A percentile compares a stretch with the other conserved stretches of the same genome.
These are phyloP conservation scores for Microchrysa polita DNA, from an alignment of 2,888 invertebrate genomes.

Conservation along the genomic window DNA sequence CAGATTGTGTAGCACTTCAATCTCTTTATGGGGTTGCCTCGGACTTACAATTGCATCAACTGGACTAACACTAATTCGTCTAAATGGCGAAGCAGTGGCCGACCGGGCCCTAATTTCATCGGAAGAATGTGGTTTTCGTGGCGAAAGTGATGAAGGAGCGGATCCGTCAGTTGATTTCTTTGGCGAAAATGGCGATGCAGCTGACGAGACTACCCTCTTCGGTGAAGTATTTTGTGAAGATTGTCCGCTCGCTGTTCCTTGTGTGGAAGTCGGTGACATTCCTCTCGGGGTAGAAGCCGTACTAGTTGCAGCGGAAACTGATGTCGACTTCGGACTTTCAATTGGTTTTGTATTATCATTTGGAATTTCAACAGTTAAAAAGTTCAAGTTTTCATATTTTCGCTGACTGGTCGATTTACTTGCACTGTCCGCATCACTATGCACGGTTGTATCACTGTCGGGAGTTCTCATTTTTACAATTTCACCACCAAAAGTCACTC, in stretches of 20 bases:
- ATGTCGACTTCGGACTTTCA: conserved; percentile 5
- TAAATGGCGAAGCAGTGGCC: conserved; percentile 56
- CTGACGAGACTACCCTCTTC: neutral
- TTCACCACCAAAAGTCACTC: conserved; percentile 88
- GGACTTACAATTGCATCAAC: conserved; percentile 65
- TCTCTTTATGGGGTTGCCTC: conserved; percentile 68
- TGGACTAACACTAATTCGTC: conserved; percentile 63
- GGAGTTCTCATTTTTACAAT: conserved; percentile 86
- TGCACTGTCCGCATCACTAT: conserved; percentile 67
- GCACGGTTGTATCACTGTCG: conserved; percentile 76
- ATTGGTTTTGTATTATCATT: conserved; percentile 63
- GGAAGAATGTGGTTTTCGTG: conserved; percentile 45
- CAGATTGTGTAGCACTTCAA: conserved; percentile 75
- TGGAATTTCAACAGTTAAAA: conserved; percentile 60
- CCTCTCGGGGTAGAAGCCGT: neutral
- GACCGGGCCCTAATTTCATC: conserved; percentile 49
- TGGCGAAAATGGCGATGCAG: neutral
- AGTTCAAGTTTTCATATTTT: conserved; percentile 53
- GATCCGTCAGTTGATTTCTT: neutral
- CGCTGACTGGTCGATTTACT: neutral
- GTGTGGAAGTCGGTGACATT: neutral
- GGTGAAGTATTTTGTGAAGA: conserved; percentile 20
- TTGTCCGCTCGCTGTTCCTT: neutral
- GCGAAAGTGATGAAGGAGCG: conserved; percentile 51
- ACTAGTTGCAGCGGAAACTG: neutral